Percentiles rank a stretch among this genome's conserved stretches.
Conservation (phyloP, 1,140 invertebrate species). For the Bradynema listronoti region DNA sequence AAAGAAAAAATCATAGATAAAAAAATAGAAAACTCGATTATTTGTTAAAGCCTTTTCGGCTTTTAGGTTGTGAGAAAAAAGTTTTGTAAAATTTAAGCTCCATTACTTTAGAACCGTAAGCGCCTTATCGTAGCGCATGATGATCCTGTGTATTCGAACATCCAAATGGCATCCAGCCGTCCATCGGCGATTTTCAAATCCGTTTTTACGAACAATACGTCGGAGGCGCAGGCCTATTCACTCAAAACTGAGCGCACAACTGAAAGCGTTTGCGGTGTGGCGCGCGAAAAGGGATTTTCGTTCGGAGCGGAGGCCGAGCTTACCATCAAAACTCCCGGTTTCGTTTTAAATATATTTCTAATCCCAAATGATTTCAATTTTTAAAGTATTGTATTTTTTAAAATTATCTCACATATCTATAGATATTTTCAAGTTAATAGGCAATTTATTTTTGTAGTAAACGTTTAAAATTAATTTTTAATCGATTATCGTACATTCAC, state of each 20-base stretch:
- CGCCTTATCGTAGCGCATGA: neutral
- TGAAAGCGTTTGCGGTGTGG: conserved; percentile 55
- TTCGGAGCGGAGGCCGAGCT: conserved; percentile 60
- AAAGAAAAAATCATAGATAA: neutral
- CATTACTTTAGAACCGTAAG: neutral
- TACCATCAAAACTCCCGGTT: conserved; percentile 61
- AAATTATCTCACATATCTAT: neutral
- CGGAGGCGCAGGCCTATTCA: conserved; percentile 60
- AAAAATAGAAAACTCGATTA: conserved; percentile 4
- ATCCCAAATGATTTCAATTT: neutral
- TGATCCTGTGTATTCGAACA: neutral
- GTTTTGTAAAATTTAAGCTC: neutral
- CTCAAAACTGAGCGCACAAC: conserved; percentile 61
- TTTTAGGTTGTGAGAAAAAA: neutral
- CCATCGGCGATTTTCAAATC: conserved; percentile 53
- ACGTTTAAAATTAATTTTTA: neutral
- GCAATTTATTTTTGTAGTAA: neutral
- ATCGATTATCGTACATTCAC: neutral
- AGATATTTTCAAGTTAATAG: neutral
- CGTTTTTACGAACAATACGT: conserved; percentile 61
- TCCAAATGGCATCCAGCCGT: conserved; percentile 14
- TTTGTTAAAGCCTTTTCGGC: neutral
- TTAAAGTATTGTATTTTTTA: neutral
- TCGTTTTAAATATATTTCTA: conserved; percentile 32
- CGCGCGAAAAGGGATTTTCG: conserved; percentile 59